A percentile compares a stretch with the other conserved stretches of the same genome.
These are phyloP conservation scores for Tubiluchus corallicola DNA, from an alignment of 2,888 invertebrate genomes.

Conservation along the genomic window DNA sequence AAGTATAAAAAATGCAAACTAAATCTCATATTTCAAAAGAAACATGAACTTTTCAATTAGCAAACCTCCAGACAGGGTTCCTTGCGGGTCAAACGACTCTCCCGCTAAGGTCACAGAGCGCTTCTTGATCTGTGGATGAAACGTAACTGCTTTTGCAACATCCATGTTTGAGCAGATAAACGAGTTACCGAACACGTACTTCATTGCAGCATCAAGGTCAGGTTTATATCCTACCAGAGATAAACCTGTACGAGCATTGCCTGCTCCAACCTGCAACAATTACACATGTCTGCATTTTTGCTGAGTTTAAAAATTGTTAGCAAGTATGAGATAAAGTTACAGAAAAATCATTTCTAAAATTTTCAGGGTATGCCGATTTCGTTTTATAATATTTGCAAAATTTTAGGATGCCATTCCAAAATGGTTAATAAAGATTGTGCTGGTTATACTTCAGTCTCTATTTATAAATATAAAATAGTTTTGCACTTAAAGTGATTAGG, in stretches of 20 bases:
- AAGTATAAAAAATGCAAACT: too few relatives aligned
- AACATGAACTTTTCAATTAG: conserved; percentile 10
- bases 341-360: neutral
- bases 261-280: conserved; percentile 50
- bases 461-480: neutral
- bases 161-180: conserved; percentile 66
- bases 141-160: conserved; percentile 59
- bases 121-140: conserved; percentile 37
- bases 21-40: too few relatives aligned
- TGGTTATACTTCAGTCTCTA: conserved; percentile 1
- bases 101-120: conserved; percentile 65
- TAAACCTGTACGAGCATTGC: conserved; percentile 62
- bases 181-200: conserved; percentile 64
- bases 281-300: too few relatives aligned
- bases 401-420: too few relatives aligned
- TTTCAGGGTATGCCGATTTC: too few relatives aligned
- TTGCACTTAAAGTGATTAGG: conserved; percentile 2
- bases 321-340: too few relatives aligned
- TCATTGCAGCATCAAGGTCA: conserved; percentile 52
- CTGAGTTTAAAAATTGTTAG: too few relatives aligned
- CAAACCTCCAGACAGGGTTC: conserved; percentile 69
- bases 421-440: conserved; percentile 1
- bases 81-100: conserved; percentile 74
- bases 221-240: conserved; percentile 51
- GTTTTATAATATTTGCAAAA: too few relatives aligned